Conservation (phyloP, 2,113 vertebrate species). For the Entelurus aequoreus region DNA sequence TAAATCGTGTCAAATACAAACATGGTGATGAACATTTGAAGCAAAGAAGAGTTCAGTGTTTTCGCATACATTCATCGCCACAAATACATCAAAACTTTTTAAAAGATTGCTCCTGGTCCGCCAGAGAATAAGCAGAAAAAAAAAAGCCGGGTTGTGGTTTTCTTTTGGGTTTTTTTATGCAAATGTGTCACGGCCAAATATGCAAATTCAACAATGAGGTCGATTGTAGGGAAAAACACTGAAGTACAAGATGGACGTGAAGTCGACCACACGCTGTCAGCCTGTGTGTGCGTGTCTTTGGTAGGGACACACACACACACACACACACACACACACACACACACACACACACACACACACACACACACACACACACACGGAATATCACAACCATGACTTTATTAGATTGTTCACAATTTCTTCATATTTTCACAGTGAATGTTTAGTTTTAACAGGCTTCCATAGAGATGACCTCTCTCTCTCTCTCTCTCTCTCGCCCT, state of each 20-base stretch:
- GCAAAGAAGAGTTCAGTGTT: constrained; percentile 17
- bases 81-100: too few relatives aligned
- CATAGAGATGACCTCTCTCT: constrained; percentile 27
- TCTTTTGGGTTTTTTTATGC: too few relatives aligned
- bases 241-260: constrained; percentile 17
- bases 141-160: too few relatives aligned
- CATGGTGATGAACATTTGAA: constrained; percentile 40
- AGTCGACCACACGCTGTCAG: constrained; percentile 1
- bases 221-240: too few relatives aligned
- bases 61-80: too few relatives aligned
- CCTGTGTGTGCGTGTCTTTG: too few relatives aligned
- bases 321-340: constrained; percentile 20
- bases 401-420: constrained; percentile 40
- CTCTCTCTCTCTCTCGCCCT: neutral
- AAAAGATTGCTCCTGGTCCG: too few relatives aligned
- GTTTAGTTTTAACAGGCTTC: neutral
- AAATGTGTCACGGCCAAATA: too few relatives aligned
- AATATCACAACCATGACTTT: constrained; percentile 4
- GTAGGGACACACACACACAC: too few relatives aligned
- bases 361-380: constrained; percentile 48
- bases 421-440: constrained; percentile 33
- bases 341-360: constrained; percentile 27
- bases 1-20: constrained; percentile 27
- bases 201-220: too few relatives aligned
- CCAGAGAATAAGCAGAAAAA: too few relatives aligned